A percentile compares a stretch with the other conserved stretches of the same genome.
Conservation (phyloP, 2,888 invertebrate species). For the Rhopalosiphum nymphaeae region DNA sequence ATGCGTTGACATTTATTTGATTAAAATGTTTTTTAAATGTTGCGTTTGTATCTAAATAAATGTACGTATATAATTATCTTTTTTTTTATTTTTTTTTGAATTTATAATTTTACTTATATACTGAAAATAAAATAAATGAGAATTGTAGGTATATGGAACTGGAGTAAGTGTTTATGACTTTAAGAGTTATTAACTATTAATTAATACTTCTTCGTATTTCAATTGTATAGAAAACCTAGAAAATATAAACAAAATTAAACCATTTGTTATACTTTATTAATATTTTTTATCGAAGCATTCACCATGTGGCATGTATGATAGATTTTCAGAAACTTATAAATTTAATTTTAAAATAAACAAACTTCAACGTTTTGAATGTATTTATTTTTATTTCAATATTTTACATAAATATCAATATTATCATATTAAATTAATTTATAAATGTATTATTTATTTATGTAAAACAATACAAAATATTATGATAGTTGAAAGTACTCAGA, state of each 20-base stretch:
- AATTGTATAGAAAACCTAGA: neutral
- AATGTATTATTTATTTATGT: neutral
- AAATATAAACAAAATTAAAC: neutral
- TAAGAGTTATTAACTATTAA: neutral
- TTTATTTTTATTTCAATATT: neutral
- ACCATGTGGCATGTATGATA: neutral
- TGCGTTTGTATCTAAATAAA: neutral
- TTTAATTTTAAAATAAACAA: constrained; percentile 8
- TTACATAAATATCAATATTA: constrained; percentile 1
- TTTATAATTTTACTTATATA: neutral
- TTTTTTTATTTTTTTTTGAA: neutral
- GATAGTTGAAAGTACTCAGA: neutral
- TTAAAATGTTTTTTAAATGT: neutral
- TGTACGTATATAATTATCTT: neutral
- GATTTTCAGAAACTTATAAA: neutral
- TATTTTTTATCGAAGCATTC: neutral
- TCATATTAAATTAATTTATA: neutral
- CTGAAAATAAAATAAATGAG: neutral
- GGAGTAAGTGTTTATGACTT: neutral
- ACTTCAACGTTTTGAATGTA: neutral
- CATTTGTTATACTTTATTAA: neutral
- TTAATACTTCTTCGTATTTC: neutral
- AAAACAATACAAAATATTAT: neutral
- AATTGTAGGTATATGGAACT: neutral
- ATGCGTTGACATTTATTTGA: neutral